phyloP scores from a whole-genome alignment of 2,113 vertebrate species.

The Clarias macrocephalus region DNA sequence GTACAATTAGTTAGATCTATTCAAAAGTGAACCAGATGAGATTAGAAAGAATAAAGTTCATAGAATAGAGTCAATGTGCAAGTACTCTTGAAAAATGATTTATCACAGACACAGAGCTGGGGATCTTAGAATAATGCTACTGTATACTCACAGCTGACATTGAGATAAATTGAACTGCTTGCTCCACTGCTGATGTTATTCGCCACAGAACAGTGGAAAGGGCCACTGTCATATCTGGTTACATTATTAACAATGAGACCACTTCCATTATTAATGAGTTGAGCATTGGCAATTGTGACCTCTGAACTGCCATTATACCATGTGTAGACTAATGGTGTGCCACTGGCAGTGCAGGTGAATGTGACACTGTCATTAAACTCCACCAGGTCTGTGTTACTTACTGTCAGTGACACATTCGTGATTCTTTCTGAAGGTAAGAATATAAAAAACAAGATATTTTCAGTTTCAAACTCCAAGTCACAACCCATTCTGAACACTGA shows the following conservation, averaged over 20 bases:
- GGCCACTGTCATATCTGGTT: conserved; percentile 60
- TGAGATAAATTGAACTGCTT: conserved; percentile 55
- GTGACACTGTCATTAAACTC: conserved; percentile 67
- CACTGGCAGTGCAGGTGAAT: conserved; percentile 60
- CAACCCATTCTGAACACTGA: not conserved
- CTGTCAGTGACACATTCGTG: conserved; percentile 56
- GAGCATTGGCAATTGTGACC: conserved; percentile 32
- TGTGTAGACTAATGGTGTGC: conserved; percentile 54
- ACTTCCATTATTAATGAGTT: conserved; percentile 46
- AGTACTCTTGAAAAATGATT: not conserved
- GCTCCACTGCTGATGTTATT: conserved; percentile 60
- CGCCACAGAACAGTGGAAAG: conserved; percentile 60
- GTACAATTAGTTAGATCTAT: not conserved
- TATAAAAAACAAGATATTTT: conserved; percentile 15
- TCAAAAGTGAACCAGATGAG: not conserved
- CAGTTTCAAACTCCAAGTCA: not conserved
- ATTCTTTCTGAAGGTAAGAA: conserved; percentile 60
- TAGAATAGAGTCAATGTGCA: not conserved
- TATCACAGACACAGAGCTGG: not conserved
- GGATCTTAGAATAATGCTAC: not conserved
- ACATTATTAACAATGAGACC: conserved; percentile 59
- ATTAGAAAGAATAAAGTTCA: not conserved
- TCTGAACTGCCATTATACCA: conserved; percentile 60
- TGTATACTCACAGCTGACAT: conserved; percentile 71
- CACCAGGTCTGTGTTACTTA: conserved; percentile 57